Percentiles rank a stretch among this genome's conserved stretches.
These are phyloP conservation scores for Chaenogobius annularis DNA, from an alignment of 2,113 vertebrate species.

Conservation along the genomic window DNA sequence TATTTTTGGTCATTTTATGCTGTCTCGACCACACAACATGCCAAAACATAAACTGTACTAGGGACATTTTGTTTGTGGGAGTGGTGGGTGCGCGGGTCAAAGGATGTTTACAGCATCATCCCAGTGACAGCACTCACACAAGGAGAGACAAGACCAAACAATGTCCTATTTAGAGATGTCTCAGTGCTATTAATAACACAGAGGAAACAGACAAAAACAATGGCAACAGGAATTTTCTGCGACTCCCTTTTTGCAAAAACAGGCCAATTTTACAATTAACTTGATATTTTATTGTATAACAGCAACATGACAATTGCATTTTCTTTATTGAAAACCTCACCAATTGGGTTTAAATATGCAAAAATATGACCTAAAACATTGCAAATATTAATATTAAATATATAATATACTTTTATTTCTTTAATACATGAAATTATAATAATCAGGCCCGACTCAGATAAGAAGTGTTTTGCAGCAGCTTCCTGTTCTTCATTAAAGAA, in stretches of 20 bases:
- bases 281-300: neutral
- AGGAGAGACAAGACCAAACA: conserved; percentile 66
- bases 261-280: neutral
- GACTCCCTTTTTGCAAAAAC: neutral
- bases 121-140: conserved; percentile 48
- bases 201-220: conserved; percentile 18
- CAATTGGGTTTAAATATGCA: no score
- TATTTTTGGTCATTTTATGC: neutral
- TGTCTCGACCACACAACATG: neutral
- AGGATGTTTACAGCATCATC: conserved; percentile 72
- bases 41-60: neutral
- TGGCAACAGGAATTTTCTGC: neutral
- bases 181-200: conserved; percentile 55
- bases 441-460: no score
- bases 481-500: no score
- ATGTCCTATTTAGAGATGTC: conserved; percentile 69
- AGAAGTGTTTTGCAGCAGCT: no score
- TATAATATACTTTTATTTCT: no score
- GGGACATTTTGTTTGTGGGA: conserved; percentile 22
- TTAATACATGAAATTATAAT: no score
- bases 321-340: neutral
- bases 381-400: no score
- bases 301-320: neutral
- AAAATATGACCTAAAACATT: no score
- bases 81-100: conserved; percentile 25